Evolutionary conservation across 2,113 vertebrate genomes (phyloP), one percentile per base, ranked within the genome.

Genomic region (Leiothrix lutea): DNA sequence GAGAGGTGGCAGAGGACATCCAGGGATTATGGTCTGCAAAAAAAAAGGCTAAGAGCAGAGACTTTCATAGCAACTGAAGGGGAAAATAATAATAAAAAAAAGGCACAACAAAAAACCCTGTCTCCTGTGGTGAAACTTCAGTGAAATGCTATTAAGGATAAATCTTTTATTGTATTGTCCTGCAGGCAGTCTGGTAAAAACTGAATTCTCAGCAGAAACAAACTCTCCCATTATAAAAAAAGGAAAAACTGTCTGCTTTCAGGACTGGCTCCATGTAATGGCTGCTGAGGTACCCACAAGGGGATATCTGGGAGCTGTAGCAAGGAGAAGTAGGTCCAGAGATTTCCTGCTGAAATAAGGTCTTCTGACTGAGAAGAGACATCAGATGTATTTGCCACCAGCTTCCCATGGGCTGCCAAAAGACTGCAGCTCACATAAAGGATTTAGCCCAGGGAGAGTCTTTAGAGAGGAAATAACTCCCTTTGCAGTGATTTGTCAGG

Each of bases 81-180:
- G 45, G 75, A 85, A 64, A 83, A 74, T 40, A 80, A 78, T 56
- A 48, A 86, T 66, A 82, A 94, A 73, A 94, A 94, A 94, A 92
- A 74, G 36, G 56, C 81, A 95, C 90, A 94, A 96, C 88, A 96
- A 95, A 96, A 95, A 97, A 66, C 1, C 35, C 47, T 42, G 48
- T 89, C 95, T 98, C 97, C 93, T 73, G 92, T 86, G 94, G 96
- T 73, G 90, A 96, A 97, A 94, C 86, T 91, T 95, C 94, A 95
- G 93, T 95, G 91, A 97, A 96, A 97, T 89, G 95, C 94, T 97
- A 96, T 97, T 94, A 97, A 90, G 95, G 93, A 97, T 97, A 86
- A 92, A 96, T 95, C 96, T 98, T 98, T 98, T 88, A 97, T 97
- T 97, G 96, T 94, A 95, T 85, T 95, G 94, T 98, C 97, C 96